Evolutionary conservation across 2,113 vertebrate species (phyloP), one percentile per base, ranked within the genome.

Genomic region (Pimephales promelas): DNA sequence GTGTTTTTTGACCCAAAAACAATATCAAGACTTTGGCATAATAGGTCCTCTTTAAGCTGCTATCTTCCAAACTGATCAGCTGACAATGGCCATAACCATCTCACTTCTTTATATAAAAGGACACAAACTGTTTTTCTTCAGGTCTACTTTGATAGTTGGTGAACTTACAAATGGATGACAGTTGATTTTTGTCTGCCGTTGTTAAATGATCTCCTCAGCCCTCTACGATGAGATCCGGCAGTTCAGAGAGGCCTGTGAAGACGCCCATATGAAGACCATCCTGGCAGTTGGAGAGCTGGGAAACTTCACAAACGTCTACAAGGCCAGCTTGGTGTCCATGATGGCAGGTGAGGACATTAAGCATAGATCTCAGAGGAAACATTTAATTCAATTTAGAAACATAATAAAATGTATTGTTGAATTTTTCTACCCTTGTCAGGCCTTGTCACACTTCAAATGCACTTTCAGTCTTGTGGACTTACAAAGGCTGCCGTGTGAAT

Each of bases 241-340:
- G 93, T 98, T 96, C 83, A 93, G 95, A 1, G 86, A 95, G 43
- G 96, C 97, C 71, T 99, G 97, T 22, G 97, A 97, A 28, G 92
- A 96, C 0, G 96, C 95, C 43, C 97, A 97, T 88, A 96, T 99
- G 95, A 99, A 99, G 94, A 97, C 96, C 78, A 99, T 99, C 91
- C 87, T 99, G 90, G 96, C 96, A 1, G 95, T 96, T 0, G 98
- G 98, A 88, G 98, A 99, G 82, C 94, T 99, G 56, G 96, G 96
- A 14, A 96, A 94, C 47, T 95, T 97, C 87, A 95, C 94, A 77
- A 98, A 96, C 1, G 92, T 99, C 92, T 99, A 99, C 92, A 97
- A 95, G 89, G 96, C 97, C 92, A 98, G 98, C 59, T 94, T 99
- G 92, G 93, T 98, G 10, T 95, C 97, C n/a, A 99, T 99, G 97